phyloP scores from a whole-genome alignment of 2,797 vertebrate genomes.

The Rhodeus uyekii region DNA sequence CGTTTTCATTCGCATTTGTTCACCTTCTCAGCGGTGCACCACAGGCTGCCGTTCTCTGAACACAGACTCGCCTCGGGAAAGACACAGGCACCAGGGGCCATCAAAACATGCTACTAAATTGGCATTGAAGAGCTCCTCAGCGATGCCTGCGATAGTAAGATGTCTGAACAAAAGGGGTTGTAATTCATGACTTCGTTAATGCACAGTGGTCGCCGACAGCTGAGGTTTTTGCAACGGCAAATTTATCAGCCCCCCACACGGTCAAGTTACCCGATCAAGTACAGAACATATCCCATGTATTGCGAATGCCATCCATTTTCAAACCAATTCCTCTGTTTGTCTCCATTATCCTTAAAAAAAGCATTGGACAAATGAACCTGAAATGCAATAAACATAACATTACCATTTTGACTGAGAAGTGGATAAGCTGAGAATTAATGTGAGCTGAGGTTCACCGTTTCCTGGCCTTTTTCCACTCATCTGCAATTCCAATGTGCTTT shows the following conservation, averaged over 20 bases:
- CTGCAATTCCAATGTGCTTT: slow-evolving; percentile 80
- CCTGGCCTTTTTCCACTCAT: slow-evolving; percentile 70
- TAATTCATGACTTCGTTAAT: slow-evolving; percentile 84
- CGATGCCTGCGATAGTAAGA: slow-evolving; percentile 76
- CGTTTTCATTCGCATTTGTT: slow-evolving; percentile 32
- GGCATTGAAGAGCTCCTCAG: slow-evolving; percentile 81
- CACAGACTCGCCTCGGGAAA: slow-evolving; percentile 54
- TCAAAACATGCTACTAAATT: slow-evolving; percentile 84
- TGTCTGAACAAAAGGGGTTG: slow-evolving; percentile 75
- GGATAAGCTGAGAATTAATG: slow-evolving; percentile 67
- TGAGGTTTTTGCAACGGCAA: slow-evolving; percentile 76
- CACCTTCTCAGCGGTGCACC: slow-evolving; percentile 14
- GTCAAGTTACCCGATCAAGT: slow-evolving; percentile 56
- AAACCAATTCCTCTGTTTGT: slow-evolving; percentile 27
- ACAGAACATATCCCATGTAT: slow-evolving; percentile 48
- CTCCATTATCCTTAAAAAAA: slow-evolving; percentile 39
- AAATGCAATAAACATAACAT: slow-evolving; percentile 71
- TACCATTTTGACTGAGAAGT: slow-evolving; percentile 74
- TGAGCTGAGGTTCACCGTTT: slow-evolving; percentile 70
- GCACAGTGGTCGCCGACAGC: slow-evolving; percentile 76
- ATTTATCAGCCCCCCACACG: slow-evolving; percentile 77
- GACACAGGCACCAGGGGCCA: slow-evolving; percentile 63
- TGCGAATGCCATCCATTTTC: slow-evolving; percentile 60
- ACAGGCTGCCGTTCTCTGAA: slow-evolving; percentile 16
- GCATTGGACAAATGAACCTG: slow-evolving; percentile 61